phyloP scores from a whole-genome alignment of 2,797 vertebrate genomes.

The Aldrovandia affinis region DNA sequence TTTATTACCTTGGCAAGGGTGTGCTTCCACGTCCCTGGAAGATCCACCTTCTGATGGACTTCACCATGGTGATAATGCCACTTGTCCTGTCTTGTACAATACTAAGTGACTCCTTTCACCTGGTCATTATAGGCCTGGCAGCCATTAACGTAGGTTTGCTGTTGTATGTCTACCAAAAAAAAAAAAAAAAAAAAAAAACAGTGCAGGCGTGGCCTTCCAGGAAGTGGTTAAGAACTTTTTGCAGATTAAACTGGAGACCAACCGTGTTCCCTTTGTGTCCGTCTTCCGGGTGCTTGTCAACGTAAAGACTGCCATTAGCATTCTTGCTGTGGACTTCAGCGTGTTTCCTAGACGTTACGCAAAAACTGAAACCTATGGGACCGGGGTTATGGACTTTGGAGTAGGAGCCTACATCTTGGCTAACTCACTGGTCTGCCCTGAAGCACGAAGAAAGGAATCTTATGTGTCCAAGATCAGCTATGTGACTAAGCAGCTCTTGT shows the following conservation, averaged over 20 bases:
- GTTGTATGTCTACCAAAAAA: constrained; percentile 64
- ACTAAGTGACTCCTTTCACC: constrained; percentile 71
- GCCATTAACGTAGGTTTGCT: constrained; percentile 64
- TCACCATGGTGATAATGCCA: constrained; percentile 79
- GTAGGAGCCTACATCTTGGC: constrained; percentile 90
- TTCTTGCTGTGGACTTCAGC: constrained; percentile 92
- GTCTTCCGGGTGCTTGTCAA: constrained; percentile 85
- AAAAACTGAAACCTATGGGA: constrained; percentile 94
- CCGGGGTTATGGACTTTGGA: constrained; percentile 93
- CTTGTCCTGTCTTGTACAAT: constrained; percentile 83
- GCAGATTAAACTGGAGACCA: constrained; percentile 66
- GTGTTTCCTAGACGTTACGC: constrained; percentile 90
- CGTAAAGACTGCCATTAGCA: constrained; percentile 86
- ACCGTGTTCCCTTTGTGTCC: constrained; percentile 82
- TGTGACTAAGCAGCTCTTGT: constrained; percentile 75
- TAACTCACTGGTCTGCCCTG: constrained; percentile 87
- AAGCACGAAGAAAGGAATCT: constrained; percentile 75
- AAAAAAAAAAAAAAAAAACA: constrained; percentile 51
- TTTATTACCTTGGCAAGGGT: constrained; percentile 64
- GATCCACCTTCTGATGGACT: constrained; percentile 81
- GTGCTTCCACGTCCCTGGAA: constrained; percentile 61
- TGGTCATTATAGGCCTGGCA: constrained; percentile 61
- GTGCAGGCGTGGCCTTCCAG: constrained; percentile 41
- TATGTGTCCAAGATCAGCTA: constrained; percentile 61
- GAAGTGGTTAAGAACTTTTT: constrained; percentile 71